Percentiles rank a stretch among this genome's conserved stretches.
These are phyloP conservation scores for Euthynnus affinis DNA, from an alignment of 2,797 vertebrate genomes.

Conservation along the genomic window DNA sequence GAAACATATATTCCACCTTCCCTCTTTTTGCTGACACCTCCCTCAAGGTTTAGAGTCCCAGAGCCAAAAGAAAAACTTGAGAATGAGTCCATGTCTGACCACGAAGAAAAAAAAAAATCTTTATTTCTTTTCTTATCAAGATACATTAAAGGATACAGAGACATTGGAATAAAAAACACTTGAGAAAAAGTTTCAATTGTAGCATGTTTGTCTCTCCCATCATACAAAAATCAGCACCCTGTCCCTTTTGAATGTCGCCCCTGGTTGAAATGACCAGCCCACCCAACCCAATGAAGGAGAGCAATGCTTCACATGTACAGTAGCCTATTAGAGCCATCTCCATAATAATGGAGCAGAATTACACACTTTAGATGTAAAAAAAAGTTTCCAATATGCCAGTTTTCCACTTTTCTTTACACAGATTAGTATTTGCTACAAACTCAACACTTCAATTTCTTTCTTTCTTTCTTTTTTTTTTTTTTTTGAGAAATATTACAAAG, in stretches of 20 bases:
- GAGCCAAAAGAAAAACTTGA: not conserved
- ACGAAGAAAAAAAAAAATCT: constrained; percentile 85
- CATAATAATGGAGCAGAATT: constrained; percentile 71
- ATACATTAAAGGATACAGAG: constrained; percentile 88
- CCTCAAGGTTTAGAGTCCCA: not conserved
- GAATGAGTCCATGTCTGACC: constrained; percentile 65
- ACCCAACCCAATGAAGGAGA: constrained; percentile 68
- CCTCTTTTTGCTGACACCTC: no score
- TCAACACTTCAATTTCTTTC: constrained; percentile 74
- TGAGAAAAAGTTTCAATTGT: constrained; percentile 82
- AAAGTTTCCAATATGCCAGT: constrained; percentile 73
- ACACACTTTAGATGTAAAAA: constrained; percentile 77
- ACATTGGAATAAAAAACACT: constrained; percentile 85
- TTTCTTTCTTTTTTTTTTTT: constrained; percentile 62
- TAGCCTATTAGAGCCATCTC: constrained; percentile 69
- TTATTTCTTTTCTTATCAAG: constrained; percentile 89
- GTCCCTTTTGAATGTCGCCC: constrained; percentile 62
- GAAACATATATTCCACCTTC: no score
- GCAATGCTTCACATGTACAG: constrained; percentile 75
- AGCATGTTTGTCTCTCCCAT: constrained; percentile 78
- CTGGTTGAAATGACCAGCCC: constrained; percentile 51
- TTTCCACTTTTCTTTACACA: constrained; percentile 68
- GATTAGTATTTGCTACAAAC: constrained; percentile 82
- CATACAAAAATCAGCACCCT: constrained; percentile 80
- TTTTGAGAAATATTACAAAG: constrained; percentile 80